Evolutionary conservation across 2,113 vertebrate genomes (phyloP).

Genomic region (Pachypanchax playfairii): DNA sequence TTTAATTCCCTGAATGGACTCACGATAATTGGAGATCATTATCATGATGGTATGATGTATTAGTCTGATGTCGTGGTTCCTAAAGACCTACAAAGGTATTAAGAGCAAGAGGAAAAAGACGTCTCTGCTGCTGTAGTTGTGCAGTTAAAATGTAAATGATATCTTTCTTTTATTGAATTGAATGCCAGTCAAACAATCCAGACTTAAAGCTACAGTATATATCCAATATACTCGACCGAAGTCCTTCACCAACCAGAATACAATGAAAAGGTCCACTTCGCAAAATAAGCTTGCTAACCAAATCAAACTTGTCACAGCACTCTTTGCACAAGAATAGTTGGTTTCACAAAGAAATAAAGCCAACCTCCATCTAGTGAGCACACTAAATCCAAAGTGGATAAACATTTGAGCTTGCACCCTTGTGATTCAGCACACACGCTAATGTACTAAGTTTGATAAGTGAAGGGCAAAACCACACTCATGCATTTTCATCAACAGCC

Average conservation of each 20-base stretch:
- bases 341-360: slow-evolving; percentile 41
- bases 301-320: slow-evolving; percentile 17
- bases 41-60: slow-evolving; percentile 71
- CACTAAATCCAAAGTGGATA: slow-evolving; percentile 71
- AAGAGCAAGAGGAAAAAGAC: slow-evolving; percentile 20
- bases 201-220: neutral
- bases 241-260: neutral
- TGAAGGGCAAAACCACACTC: slow-evolving; percentile 74
- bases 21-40: slow-evolving; percentile 77
- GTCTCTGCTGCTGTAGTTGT: slow-evolving; percentile 5
- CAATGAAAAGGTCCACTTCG: slow-evolving; percentile 8
- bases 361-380: slow-evolving; percentile 49
- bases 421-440: slow-evolving; percentile 68
- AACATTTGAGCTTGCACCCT: slow-evolving; percentile 64
- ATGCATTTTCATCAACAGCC: slow-evolving; percentile 76
- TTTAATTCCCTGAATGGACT: slow-evolving; percentile 77
- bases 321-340: slow-evolving; percentile 26
- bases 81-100: slow-evolving; percentile 44
- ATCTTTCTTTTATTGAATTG: neutral
- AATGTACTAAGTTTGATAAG: slow-evolving; percentile 78
- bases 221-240: slow-evolving; percentile 1
- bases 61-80: slow-evolving; percentile 58
- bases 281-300: slow-evolving; percentile 1
- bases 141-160: slow-evolving; percentile 13
- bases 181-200: neutral